Evolutionary conservation across 1,140 invertebrate genomes (phyloP).

Genomic region (Leucophenga varia): DNA sequence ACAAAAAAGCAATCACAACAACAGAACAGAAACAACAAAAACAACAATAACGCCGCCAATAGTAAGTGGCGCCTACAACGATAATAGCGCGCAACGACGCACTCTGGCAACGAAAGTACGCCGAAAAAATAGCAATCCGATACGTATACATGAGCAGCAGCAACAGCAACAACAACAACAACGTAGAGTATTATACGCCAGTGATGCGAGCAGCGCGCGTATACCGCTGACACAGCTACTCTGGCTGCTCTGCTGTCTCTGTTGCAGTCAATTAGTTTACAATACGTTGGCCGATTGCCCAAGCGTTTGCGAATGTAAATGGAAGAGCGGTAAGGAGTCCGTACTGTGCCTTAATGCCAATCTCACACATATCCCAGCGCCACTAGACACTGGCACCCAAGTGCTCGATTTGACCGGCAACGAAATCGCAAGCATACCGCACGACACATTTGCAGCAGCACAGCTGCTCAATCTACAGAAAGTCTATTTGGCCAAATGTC

Average conservation of each 20-base stretch:
- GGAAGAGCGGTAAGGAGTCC: conserved; percentile 82
- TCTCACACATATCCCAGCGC: conserved; percentile 67
- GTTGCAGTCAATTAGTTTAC: conserved; percentile 28
- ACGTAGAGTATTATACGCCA: not conserved
- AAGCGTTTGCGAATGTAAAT: conserved; percentile 77
- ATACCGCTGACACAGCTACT: conserved; percentile 36
- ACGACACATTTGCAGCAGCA: conserved; percentile 70
- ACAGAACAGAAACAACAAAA: no score
- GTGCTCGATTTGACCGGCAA: conserved; percentile 76
- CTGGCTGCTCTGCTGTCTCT: conserved; percentile 43
- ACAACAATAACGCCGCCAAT: no score
- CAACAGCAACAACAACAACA: not conserved
- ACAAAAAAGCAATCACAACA: no score
- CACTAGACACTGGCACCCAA: conserved; percentile 74
- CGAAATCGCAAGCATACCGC: conserved; percentile 64
- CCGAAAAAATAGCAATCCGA: conserved; percentile 29
- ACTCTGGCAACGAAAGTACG: conserved; percentile 45
- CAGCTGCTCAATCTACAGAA: conserved; percentile 78
- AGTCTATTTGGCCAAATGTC: conserved; percentile 69
- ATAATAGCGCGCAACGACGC: conserved; percentile 36
- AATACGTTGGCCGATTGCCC: conserved; percentile 63
- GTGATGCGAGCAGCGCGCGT: conserved; percentile 33
- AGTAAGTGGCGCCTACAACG: no score
- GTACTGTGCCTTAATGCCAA: conserved; percentile 74
- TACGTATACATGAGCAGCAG: not conserved